Evolutionary conservation across 2,888 invertebrate genomes (phyloP), one percentile per base, ranked within the genome.

Genomic region (Apamea sordens): DNA sequence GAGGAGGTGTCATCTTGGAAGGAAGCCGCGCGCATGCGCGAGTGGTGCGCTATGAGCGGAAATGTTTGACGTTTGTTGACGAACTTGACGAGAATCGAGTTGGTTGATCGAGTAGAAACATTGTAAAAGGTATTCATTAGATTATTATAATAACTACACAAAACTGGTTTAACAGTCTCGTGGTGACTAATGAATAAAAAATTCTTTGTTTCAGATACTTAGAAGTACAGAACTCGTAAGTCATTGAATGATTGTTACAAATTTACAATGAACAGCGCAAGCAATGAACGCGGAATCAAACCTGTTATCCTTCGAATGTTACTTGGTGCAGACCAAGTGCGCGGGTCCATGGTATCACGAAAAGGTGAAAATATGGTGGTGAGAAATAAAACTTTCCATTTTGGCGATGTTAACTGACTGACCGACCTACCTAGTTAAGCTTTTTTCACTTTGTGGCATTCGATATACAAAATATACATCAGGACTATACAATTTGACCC

Each of bases 201-300:
- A 67, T 75, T 74, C 73, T 76, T 69, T 74, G 61, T 69, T 72
- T 56, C 61, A 68, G 50, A 44, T 68, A 78, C 21, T 41, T n/a
- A n/a, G n/a, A 78, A 59, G 24, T 50, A 56, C 18, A 47, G 50
- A 11, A 56, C 28, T 63, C 6, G 41, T 63, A 72, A 64, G 65
- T 53, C 21, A 24, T 41, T 61, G 47, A 77, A 59, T 73, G 61
- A 84, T 64, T 68, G n/a, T 72, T 83, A 78, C 3, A 44, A 41
- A 44, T 18, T n/a, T 53, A 71, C 73, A 86, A 79, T 80, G 71
- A 76, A 77, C 7, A 56, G 41, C 41, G 73, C 73, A 53, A 69
- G 84, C 59, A 81, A 73, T 76, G 85, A 88, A 92, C 87, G 89
- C 93, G 93, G 93, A 93, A 93, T 88, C 77, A 80, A 89, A 91